phyloP scores from a whole-genome alignment of 1,140 invertebrate species.

The Brachionus asplanchnoidis region DNA sequence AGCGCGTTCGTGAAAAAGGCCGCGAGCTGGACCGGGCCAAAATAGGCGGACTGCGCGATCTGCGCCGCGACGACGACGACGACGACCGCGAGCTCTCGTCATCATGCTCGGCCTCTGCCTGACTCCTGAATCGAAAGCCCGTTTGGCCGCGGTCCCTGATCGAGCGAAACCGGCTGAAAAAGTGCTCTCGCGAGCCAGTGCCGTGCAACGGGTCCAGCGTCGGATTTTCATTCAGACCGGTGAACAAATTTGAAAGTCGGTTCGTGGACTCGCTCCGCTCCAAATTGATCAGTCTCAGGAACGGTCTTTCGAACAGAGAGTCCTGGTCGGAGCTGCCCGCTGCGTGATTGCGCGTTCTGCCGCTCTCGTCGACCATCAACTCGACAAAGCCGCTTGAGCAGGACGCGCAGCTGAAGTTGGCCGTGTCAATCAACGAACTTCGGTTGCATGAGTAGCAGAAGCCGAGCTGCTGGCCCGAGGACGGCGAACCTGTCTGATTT shows the following conservation, averaged over 20 bases:
- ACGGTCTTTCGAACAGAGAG: not conserved
- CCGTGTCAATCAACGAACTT: not conserved
- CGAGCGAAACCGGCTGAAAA: slow-evolving; percentile 6
- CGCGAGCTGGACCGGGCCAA: not conserved
- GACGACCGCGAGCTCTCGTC: not conserved
- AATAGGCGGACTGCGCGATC: slow-evolving; percentile 19
- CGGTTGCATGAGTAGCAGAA: slow-evolving; percentile 31
- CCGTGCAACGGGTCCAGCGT: not conserved
- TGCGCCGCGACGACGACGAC: not conserved
- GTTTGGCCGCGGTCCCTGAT: not conserved
- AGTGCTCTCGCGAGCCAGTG: not conserved
- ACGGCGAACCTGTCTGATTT: not conserved
- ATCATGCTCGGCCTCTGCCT: not conserved
- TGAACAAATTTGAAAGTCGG: not conserved
- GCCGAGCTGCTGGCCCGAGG: not conserved
- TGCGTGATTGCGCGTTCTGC: not conserved
- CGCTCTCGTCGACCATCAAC: not conserved
- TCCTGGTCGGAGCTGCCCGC: not conserved
- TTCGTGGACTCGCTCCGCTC: not conserved
- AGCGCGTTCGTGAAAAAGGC: not conserved
- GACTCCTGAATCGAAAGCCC: not conserved
- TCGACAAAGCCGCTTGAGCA: slow-evolving; percentile 30
- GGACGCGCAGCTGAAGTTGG: not conserved
- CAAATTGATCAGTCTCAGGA: not conserved
- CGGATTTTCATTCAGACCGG: not conserved